Evolutionary conservation across 2,888 invertebrate species (phyloP), one percentile per base, ranked within the genome.

Genomic region (Tipula confusa): DNA sequence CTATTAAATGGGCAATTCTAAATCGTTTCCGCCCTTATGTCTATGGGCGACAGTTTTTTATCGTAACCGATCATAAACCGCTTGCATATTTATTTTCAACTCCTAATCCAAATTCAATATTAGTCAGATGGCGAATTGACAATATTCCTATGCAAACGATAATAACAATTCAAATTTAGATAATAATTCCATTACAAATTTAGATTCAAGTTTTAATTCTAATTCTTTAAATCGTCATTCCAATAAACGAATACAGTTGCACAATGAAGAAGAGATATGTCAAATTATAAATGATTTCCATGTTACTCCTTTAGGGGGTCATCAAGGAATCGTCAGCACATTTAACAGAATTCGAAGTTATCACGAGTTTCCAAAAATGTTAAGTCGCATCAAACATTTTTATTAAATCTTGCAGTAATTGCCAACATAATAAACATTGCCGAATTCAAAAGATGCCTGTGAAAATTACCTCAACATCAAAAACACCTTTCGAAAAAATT

Each of bases 321-420:
- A 86, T 82, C 84, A 79, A 82, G n/a, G n/a, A n/a, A n/a, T n/a
- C n/a, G n/a, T n/a, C n/a, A n/a, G n/a, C n/a, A n/a, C n/a, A n/a
- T n/a, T 86, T 82, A 85, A 86, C 36, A 86, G 86, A 83, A 85
- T 85, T 6, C 87, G 86, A 85, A 82, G 85, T 84, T 83, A 85
- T 13, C 87, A 85, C 84, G 85, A 86, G 83, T 88, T 88, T 87
- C 84, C 83, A 24, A 85, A 85, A 11, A 87, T 88, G 87, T 87
- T 86, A 83, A 84, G 84, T 7, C 86, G 87, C 82, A 87, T 88
- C 6, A 86, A 86, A 85, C 82, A 85, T 83, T 87, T n/a, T 85
- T 84, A 86, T 88, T 48, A 86, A 86, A 84, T 84, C 79, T 6
- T 87, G 87, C 84, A 84, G 86, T 38, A 83, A 84, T 7, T 87